Evolutionary conservation across 2,888 invertebrate species (phyloP), one percentile per base, ranked within the genome.

Genomic region (Callyntrura sp.): DNA sequence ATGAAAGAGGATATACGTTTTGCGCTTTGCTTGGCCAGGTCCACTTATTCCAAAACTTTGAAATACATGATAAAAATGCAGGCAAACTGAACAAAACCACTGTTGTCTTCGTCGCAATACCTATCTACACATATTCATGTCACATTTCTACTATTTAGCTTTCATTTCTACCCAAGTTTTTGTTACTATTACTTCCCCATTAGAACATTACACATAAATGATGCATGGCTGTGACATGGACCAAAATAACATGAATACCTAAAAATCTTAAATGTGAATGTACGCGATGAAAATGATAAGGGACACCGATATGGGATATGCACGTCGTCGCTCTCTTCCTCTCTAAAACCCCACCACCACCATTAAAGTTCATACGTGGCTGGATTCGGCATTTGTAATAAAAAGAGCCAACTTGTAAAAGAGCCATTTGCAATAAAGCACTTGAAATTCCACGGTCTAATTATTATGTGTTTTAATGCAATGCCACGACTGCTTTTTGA

Each of bases 21-120:
- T 65, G 28, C 28, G n/a, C 65, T 65, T 28, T 65, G 28, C 65
- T 65, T 14, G 65, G 25, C 35, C 35, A 65, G 3, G 25, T 62
- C 28, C 28, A 65, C n/a, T 65, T 65, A 65, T 65, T 65, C 65
- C 65, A 65, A 65, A 65, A 28, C 28, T 65, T 28, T 35, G 65
- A 57, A 57, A 57, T 57, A 17, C 14, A n/a, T 6, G 17, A n/a
- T 35, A 65, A 65, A 65, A 65, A 65, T 65, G 65, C 65, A 65
- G 35, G 12, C 11, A 65, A 65, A 28, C 14, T 28, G 28, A 65
- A 65, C 8, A 62, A 62, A 62, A 62, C 62, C 28, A 65, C n/a
- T 17, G 14, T 20, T 14, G 35, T 35, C 28, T n/a, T 65, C 62
- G 65, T 65, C 20, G 14, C 14, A 8, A 14, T 65, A n/a, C n/a